A percentile compares a stretch with the other conserved stretches of the same genome.
Conservation (phyloP, 2,113 vertebrate genomes). For the Myxocyprinus asiaticus region DNA sequence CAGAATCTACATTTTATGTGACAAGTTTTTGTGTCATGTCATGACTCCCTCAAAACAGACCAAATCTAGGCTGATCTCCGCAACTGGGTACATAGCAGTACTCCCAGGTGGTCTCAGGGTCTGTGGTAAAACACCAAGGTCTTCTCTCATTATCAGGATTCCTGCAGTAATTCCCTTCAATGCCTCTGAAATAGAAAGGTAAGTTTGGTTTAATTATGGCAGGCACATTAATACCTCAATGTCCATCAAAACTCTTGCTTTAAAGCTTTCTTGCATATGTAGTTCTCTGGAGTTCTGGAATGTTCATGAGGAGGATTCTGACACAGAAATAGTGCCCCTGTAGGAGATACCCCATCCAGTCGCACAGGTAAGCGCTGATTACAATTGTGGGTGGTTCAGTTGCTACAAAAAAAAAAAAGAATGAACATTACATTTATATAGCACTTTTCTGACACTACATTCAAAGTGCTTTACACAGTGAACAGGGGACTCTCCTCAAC, state of each 20-base stretch:
- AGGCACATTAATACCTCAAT: too few species aligned
- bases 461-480: too few species aligned
- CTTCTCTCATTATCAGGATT: constrained; percentile 84
- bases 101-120: constrained; percentile 71
- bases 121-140: constrained; percentile 79
- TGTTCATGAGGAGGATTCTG: constrained; percentile 63
- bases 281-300: constrained; percentile 85
- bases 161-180: constrained; percentile 89
- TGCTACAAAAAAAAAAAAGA: neutral
- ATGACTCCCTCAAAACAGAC: constrained; percentile 60
- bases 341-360: too few species aligned
- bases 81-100: constrained; percentile 74
- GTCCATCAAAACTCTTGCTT: neutral
- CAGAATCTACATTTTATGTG: neutral
- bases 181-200: constrained; percentile 68
- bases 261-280: constrained; percentile 89
- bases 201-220: too few species aligned
- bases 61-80: constrained; percentile 59
- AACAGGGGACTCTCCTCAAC: too few species aligned
- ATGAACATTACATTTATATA: too few species aligned
- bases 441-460: too few species aligned
- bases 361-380: too few species aligned
- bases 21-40: neutral
- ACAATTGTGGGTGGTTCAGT: too few species aligned
- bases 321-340: too few species aligned